phyloP scores from a whole-genome alignment of 2,888 invertebrate species.

The Dione vanillae region DNA sequence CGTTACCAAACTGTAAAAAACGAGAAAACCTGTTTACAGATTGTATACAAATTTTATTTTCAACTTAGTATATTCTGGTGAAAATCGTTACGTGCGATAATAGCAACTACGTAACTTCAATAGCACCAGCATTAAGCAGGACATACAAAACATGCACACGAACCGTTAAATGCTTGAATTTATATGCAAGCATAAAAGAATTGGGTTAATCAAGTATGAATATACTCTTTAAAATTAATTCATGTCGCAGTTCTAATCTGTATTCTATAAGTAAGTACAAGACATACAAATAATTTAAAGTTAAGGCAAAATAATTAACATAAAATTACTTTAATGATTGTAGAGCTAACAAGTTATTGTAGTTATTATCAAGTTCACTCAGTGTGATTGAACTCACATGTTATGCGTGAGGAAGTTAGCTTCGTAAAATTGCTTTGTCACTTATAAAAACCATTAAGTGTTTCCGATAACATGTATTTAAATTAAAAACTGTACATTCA shows the following conservation, averaged over 20 bases:
- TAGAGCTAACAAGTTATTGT: constrained; percentile 18
- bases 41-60: constrained; percentile 17
- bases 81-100: constrained; percentile 8
- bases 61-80: background rate
- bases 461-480: constrained; percentile 51
- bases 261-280: no score
- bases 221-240: no score
- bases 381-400: constrained; percentile 26
- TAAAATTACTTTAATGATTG: background rate
- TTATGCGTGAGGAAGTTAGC: constrained; percentile 41
- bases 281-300: no score
- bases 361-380: constrained; percentile 13
- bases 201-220: no score
- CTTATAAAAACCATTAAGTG: constrained; percentile 46
- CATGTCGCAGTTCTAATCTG: no score
- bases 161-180: constrained; percentile 19
- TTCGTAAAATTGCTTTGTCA: constrained; percentile 39
- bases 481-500: constrained; percentile 55
- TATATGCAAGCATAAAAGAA: constrained; percentile 19
- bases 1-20: constrained; percentile 13
- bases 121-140: constrained; percentile 17
- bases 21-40: constrained; percentile 16
- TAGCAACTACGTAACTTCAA: constrained; percentile 28
- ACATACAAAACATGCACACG: constrained; percentile 25
- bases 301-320: no score